Conservation (phyloP, 2,797 vertebrate species). For the Sebastes matsubarae region DNA sequence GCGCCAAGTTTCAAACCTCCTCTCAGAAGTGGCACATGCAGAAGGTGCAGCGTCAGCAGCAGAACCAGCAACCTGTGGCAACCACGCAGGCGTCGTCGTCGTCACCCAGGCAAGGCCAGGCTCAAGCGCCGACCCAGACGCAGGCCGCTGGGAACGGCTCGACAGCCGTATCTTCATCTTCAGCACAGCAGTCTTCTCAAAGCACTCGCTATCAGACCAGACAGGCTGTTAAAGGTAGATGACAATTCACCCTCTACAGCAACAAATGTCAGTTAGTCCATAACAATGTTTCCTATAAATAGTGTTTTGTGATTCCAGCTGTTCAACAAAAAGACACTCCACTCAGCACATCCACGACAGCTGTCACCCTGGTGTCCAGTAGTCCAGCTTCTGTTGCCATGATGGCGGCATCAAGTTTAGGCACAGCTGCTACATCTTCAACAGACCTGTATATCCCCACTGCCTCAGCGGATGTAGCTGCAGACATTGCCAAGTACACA, state of each 20-base stretch:
- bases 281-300: not conserved
- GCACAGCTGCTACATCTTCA: slow-evolving; percentile 78
- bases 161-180: slow-evolving; percentile 50
- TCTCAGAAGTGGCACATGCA: slow-evolving; percentile 99
- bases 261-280: not conserved
- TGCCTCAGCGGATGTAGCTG: slow-evolving; percentile 94
- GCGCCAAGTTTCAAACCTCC: slow-evolving; percentile 95
- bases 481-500: slow-evolving; percentile 98
- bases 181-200: slow-evolving; percentile 87
- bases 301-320: slow-evolving; percentile 73
- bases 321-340: slow-evolving; percentile 95
- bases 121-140: slow-evolving; percentile 49
- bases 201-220: slow-evolving; percentile 97
- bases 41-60: slow-evolving; percentile 94
- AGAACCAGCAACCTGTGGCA: slow-evolving; percentile 84
- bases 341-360: slow-evolving; percentile 88
- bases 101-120: slow-evolving; percentile 69
- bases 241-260: not conserved
- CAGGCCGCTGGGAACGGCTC: slow-evolving; percentile 52
- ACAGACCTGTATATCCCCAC: slow-evolving; percentile 93
- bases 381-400: slow-evolving; percentile 87
- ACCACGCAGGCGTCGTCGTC: slow-evolving; percentile 57
- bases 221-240: slow-evolving; percentile 95
- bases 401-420: slow-evolving; percentile 82
- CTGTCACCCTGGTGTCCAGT: slow-evolving; percentile 93